Base-by-base conservation (phyloP, 2,113 vertebrate species). In the Nycticryphes semicollaris region DNA sequence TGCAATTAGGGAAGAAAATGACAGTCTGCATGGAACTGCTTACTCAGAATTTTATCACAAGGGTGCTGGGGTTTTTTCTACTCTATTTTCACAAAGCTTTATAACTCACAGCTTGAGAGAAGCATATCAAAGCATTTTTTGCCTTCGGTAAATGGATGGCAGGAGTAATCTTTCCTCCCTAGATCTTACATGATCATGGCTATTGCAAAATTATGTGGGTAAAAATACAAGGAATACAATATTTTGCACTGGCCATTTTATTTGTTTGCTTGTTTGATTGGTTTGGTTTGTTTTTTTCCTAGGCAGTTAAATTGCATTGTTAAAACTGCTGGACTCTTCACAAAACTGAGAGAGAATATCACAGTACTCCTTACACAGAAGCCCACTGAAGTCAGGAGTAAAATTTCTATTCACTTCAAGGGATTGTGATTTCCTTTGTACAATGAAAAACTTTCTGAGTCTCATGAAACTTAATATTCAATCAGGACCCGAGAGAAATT, bases 1-100 rank as follows among this genome's bases (percentile, higher is more conserved):
- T 96, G 73, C 94, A 97, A 98, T 97, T 96, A 95, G 57, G 66
- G 91, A 73, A 95, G 97, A 97, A 97, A 97, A 98, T 94, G 73
- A 96, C 89, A 85, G 94, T 92, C 97, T 70, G 59, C 70, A 88
- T 79, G 78, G 87, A 98, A 95, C 43, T 95, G 95, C 96, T 97
- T 97, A 94, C 96, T 97, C 97, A 96, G 95, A 96, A 95, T 88
- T 97, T 97, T 97, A 96, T 97, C 45, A 72, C 84, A 96, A 84
- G 33, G 28, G 9, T 78, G 90, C 51, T 69, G 59, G 59, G 39
- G 3, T 45, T 76, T 96, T 96, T 76, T 33, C 70, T 80, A n/a
- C 74, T 88, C 31, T 69, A 62, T 94, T 96, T 90, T 84, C 81
- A 84, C 84, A 94, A 62, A 84, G 23, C 56, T 76, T 93, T 94